Evolutionary conservation across 2,113 vertebrate species (phyloP).

Genomic region (Scatophagus argus): DNA sequence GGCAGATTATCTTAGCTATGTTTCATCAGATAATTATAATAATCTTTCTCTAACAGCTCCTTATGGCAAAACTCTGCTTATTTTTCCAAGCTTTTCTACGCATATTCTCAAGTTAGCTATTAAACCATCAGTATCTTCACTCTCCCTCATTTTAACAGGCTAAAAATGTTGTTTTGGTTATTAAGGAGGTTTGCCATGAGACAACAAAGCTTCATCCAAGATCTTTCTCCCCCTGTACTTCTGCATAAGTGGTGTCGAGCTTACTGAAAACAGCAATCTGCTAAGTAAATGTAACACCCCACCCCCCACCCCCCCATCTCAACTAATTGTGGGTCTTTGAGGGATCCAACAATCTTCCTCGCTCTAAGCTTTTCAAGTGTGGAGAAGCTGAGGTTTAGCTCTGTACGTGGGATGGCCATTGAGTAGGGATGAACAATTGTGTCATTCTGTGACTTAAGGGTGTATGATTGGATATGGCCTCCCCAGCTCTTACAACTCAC

Average conservation of each 20-base stretch:
- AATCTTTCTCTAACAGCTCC: background rate
- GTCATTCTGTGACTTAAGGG: conserved; percentile 30
- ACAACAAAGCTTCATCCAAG: background rate
- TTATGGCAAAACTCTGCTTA: background rate
- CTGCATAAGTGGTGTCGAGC: conserved; percentile 5
- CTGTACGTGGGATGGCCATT: conserved; percentile 22
- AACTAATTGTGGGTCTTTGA: conserved; percentile 38
- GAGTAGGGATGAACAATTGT: conserved; percentile 30
- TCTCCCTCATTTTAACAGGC: background rate
- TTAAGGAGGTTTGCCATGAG: background rate
- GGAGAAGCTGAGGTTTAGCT: conserved; percentile 31
- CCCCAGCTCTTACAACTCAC: conserved; percentile 1
- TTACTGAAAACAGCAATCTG: conserved; percentile 27
- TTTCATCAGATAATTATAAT: background rate
- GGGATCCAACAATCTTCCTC: conserved; percentile 23
- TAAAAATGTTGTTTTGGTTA: conserved; percentile 7
- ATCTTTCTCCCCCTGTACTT: background rate
- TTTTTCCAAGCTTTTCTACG: background rate
- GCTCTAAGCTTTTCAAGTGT: conserved; percentile 51
- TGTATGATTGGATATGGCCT: conserved; percentile 27
- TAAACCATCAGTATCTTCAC: background rate
- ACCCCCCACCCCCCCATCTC: conserved; percentile 35
- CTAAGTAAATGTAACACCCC: conserved; percentile 33
- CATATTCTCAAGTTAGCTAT: background rate
- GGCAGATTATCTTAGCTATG: background rate